These are phyloP conservation scores for Micronisus gabar DNA, from an alignment of 2,113 vertebrate genomes.

Conservation along the genomic window DNA sequence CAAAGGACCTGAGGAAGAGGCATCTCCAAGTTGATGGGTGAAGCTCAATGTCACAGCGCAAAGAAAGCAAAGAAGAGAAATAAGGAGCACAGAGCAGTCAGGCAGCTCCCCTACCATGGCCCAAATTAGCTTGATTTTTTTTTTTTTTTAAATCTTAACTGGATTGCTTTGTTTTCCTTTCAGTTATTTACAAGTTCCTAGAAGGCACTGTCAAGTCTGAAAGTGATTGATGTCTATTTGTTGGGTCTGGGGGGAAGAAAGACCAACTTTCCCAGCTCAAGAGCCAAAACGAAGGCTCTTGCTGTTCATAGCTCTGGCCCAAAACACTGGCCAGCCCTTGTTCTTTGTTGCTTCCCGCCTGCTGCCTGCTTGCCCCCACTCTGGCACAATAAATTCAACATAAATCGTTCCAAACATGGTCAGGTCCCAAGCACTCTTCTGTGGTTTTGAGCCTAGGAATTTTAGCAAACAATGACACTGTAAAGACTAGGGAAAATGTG, in stretches of 20 bases:
- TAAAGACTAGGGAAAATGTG: neutral
- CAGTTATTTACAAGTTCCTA: neutral
- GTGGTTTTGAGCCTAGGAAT: neutral
- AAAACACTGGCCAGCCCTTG: neutral
- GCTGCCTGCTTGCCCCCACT: neutral
- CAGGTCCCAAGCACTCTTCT: neutral
- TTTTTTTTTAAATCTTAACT: neutral
- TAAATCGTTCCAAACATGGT: fast-evolving
- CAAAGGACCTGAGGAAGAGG: neutral
- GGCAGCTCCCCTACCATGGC: fast-evolving
- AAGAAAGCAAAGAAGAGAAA: neutral
- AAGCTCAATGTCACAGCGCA: neutral
- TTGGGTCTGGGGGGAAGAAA: neutral
- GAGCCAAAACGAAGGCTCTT: fast-evolving
- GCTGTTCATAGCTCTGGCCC: neutral
- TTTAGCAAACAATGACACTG: neutral
- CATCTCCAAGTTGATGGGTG: neutral
- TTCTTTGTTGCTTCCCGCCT: neutral
- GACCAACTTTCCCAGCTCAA: neutral
- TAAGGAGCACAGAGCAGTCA: neutral
- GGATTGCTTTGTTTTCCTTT: neutral
- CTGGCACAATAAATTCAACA: neutral
- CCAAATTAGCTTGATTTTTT: no score
- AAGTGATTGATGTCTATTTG: neutral
- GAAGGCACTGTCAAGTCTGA: neutral